phyloP scores from a whole-genome alignment of 2,797 vertebrate species.

The Myotis findleyi region DNA sequence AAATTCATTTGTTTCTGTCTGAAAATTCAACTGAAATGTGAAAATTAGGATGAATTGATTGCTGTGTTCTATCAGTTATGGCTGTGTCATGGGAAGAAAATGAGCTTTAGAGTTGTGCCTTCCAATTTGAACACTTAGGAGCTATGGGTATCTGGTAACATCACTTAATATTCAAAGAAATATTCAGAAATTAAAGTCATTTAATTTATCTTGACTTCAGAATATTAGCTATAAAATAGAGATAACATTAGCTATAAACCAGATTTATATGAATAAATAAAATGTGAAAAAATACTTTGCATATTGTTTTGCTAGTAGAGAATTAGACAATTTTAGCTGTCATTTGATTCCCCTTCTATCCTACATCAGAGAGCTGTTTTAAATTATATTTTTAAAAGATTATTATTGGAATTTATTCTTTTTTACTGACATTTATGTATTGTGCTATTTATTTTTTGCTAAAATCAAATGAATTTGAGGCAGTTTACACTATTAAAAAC shows the following conservation, averaged over 20 bases:
- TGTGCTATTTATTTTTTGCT: neutral
- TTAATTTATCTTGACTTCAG: slow-evolving; percentile 24
- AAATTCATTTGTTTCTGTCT: neutral
- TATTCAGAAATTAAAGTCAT: neutral
- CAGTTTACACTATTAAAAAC: neutral
- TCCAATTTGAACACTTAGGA: neutral
- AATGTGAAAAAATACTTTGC: neutral
- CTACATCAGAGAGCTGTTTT: neutral
- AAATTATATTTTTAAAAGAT: neutral
- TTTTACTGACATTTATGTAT: neutral
- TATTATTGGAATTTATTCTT: neutral
- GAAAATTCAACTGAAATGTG: neutral
- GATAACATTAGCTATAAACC: neutral
- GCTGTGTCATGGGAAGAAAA: neutral
- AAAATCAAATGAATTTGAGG: neutral
- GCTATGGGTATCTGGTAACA: neutral
- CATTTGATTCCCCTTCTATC: neutral
- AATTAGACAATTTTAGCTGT: neutral
- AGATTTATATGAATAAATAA: slow-evolving; percentile 57
- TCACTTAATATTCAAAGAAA: neutral
- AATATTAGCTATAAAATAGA: neutral
- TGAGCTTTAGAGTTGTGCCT: neutral
- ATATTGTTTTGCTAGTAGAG: neutral
- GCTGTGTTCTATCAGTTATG: neutral
- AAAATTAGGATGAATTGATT: neutral